These are phyloP conservation scores for Polyploca ridens DNA, from an alignment of 2,888 invertebrate species.

Conservation along the genomic window DNA sequence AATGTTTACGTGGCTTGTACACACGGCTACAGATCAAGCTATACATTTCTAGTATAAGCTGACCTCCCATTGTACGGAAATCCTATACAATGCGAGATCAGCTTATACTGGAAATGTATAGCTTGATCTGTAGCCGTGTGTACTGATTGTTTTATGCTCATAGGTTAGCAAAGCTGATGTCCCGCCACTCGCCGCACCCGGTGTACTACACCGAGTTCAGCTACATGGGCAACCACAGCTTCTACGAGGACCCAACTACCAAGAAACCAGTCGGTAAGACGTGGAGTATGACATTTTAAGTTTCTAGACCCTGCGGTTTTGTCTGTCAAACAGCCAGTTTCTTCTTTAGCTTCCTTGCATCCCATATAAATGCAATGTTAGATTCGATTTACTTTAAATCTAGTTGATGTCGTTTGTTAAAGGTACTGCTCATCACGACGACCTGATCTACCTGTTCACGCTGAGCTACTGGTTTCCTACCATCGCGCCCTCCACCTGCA, in stretches of 20 bases:
- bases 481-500: conserved; percentile 44
- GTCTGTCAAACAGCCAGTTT: background rate
- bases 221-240: conserved; percentile 86
- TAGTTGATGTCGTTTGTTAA: background rate
- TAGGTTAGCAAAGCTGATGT: conserved; percentile 84
- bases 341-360: too few relatives aligned
- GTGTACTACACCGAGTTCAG: conserved; percentile 88
- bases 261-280: conserved; percentile 77
- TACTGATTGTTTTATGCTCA: too few relatives aligned
- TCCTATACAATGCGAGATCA: too few relatives aligned
- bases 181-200: conserved; percentile 79
- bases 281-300: too few relatives aligned
- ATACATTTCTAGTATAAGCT: too few relatives aligned
- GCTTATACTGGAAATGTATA: too few relatives aligned
- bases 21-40: too few relatives aligned
- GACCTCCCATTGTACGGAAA: too few relatives aligned
- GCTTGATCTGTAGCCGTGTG: too few relatives aligned
- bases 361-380: background rate
- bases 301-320: too few relatives aligned
- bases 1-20: too few relatives aligned
- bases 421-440: conserved; percentile 77
- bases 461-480: conserved; percentile 62
- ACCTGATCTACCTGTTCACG: conserved; percentile 77
- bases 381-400: background rate
- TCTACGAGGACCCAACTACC: conserved; percentile 81